phyloP scores from a whole-genome alignment of 2,797 vertebrate genomes.

The Mus spretus region DNA sequence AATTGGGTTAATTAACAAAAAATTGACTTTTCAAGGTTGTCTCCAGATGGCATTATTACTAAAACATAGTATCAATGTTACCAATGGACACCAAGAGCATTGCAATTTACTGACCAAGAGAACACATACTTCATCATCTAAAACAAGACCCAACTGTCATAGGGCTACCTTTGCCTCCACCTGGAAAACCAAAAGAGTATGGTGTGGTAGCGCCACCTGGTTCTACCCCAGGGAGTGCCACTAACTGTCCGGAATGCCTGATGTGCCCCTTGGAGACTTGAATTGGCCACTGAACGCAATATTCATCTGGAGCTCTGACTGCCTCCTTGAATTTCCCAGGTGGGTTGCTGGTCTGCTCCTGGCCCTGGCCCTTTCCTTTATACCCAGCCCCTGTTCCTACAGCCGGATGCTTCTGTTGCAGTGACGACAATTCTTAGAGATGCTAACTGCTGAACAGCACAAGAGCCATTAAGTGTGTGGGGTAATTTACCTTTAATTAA shows the following conservation, averaged over 20 bases:
- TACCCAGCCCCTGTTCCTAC: not conserved
- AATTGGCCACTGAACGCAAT: not conserved
- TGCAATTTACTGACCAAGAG: not conserved
- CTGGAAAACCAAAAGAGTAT: not conserved
- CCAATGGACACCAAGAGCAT: not conserved
- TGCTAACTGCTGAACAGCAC: not conserved
- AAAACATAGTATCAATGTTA: not conserved
- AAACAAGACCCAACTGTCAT: not conserved
- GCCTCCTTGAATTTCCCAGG: not conserved
- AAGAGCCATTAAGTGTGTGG: not conserved
- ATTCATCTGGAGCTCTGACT: not conserved
- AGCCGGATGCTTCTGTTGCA: not conserved
- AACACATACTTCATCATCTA: not conserved
- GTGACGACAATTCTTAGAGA: not conserved
- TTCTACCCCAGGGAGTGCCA: not conserved
- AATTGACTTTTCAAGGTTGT: not conserved
- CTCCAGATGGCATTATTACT: not conserved
- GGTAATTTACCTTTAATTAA: not conserved
- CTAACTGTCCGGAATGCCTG: not conserved
- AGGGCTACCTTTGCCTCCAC: too few species aligned
- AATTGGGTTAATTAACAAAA: not conserved
- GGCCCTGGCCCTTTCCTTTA: not conserved
- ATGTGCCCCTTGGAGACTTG: not conserved
- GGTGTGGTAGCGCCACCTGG: rapidly evolving
- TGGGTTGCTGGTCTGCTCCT: not conserved